Evolutionary conservation across 1,140 invertebrate genomes (phyloP).

Genomic region (Argopecten irradians): DNA sequence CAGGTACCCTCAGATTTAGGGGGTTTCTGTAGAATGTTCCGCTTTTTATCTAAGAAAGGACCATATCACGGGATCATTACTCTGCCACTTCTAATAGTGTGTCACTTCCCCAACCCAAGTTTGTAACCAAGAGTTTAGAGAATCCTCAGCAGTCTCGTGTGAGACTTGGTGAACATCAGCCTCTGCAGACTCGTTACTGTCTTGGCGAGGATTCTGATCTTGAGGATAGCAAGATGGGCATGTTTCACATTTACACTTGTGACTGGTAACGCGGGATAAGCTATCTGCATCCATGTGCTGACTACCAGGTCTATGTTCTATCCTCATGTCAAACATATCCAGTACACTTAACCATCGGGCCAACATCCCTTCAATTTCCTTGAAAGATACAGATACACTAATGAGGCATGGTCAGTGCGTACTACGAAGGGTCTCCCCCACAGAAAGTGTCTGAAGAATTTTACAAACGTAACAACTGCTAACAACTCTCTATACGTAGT

Average conservation of each 20-base stretch:
- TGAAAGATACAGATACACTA: conserved; percentile 44
- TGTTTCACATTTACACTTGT: not conserved
- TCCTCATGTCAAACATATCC: conserved; percentile 37
- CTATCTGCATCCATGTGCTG: conserved; percentile 37
- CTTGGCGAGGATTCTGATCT: not conserved
- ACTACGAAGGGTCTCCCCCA: conserved; percentile 38
- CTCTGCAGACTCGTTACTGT: not conserved
- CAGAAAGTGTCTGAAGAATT: conserved; percentile 42
- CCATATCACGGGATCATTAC: not conserved
- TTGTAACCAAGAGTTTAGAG: not conserved
- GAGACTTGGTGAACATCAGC: not conserved
- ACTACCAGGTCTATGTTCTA: conserved; percentile 39
- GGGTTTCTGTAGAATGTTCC: not conserved
- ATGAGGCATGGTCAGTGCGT: conserved; percentile 45
- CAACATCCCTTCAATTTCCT: conserved; percentile 38
- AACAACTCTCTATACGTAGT: conserved; percentile 45
- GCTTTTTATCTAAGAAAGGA: not conserved
- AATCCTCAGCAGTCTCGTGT: not conserved
- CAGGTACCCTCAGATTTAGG: not conserved
- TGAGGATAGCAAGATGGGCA: not conserved
- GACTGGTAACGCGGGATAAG: conserved; percentile 26
- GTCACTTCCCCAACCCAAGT: not conserved
- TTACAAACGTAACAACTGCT: conserved; percentile 45
- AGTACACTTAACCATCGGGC: conserved; percentile 41
- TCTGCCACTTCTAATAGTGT: not conserved